Evolutionary conservation across 2,113 vertebrate species (phyloP), one percentile per base, ranked within the genome.

Genomic region (Grantiella picta): DNA sequence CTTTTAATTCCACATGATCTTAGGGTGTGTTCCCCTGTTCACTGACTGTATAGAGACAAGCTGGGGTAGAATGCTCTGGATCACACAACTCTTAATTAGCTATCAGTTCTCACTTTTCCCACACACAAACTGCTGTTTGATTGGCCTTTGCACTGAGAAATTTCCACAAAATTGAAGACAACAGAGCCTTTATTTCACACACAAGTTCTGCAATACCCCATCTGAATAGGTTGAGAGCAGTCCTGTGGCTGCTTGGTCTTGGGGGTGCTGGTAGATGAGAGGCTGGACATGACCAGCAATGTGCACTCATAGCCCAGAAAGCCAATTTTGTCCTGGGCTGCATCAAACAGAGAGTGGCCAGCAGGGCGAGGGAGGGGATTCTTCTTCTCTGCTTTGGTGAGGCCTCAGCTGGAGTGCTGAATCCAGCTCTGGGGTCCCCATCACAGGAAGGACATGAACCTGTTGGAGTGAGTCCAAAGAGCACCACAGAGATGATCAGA

Each of bases 41-140:
- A 5, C 31, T 56, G n/a, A 47, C 31, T 2, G 1, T 54, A 5
- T 29, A 52, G 54, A 66, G 20, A 56, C 35, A 79, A 12, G 15
- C 29, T 0, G 0, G 21, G 13, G 12, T 27, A 7, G 47, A 54
- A 11, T 0, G 0, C 3, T 73, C 19, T 71, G 69, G 9, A 50
- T 64, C 33, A 81, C 52, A 10, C 35, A 27, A 56, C 31, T 31
- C 50, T 60, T 78, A 63, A 69, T 92, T 49, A 82, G 56, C 45
- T n/a, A 7, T 63, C 1, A 1, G 25, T 64, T 89, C 79, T 73
- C 38, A 54, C 19, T 65, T 92, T 82, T 82, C 33, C 10, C 19
- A 4, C 15, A 5, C 19, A 33, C 9, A 84, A 21, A 49, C 44
- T 24, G 52, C 20, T 89, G 66, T 71, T 82, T 66, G 22, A 40